Evolutionary conservation across 1,140 invertebrate genomes (phyloP).

Genomic region (Saccostrea cuccullata): DNA sequence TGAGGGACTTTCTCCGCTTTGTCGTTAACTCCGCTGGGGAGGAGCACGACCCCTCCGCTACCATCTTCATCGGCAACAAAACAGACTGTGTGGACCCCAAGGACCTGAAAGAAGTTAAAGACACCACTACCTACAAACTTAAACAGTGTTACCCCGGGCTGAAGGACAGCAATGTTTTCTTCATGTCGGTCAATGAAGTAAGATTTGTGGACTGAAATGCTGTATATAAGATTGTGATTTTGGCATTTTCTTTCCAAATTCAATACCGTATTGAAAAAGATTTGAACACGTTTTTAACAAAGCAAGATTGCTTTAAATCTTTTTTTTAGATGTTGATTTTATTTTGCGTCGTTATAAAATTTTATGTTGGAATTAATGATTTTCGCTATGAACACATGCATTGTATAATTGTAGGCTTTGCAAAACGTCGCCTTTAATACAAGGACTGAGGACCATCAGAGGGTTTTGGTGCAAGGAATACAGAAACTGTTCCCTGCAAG

Average conservation of each 20-base stretch:
- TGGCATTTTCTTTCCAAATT: too few species aligned
- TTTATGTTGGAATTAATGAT: too few species aligned
- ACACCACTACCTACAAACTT: conserved; percentile 61
- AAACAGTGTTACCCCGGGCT: conserved; percentile 60
- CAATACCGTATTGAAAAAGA: too few species aligned
- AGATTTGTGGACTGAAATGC: not conserved
- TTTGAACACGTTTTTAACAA: too few species aligned
- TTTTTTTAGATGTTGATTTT: too few species aligned
- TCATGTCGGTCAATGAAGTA: conserved; percentile 65
- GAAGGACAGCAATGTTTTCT: conserved; percentile 61
- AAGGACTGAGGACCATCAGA: conserved; percentile 25
- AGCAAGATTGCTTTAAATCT: too few species aligned
- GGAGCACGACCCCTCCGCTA: conserved; percentile 63
- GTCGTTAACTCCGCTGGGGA: conserved; percentile 60
- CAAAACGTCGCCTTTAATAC: not conserved
- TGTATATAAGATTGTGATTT: too few species aligned
- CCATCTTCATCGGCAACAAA: conserved; percentile 74
- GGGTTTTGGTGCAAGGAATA: conserved; percentile 48
- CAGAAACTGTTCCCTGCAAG: conserved; percentile 52
- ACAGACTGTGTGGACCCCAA: conserved; percentile 64
- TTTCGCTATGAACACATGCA: not conserved
- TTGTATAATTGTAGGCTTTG: conserved; percentile 3
- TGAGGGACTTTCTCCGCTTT: conserved; percentile 62
- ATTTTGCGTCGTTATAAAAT: too few species aligned
- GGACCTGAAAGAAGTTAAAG: conserved; percentile 59